phyloP scores from a whole-genome alignment of 1,140 invertebrate genomes.

The Drosophila obscura region DNA sequence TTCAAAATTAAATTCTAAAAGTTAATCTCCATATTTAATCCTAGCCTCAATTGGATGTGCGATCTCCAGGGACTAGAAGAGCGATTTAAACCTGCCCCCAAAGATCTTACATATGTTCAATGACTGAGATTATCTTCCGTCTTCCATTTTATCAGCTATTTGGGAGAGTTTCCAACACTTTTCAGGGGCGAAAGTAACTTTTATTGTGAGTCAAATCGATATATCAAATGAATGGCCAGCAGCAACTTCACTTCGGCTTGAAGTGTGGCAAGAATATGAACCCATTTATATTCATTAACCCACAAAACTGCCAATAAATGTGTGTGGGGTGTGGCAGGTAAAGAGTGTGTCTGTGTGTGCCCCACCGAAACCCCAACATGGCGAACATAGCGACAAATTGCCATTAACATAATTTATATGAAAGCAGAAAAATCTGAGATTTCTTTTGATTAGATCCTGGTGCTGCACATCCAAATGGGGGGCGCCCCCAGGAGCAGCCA shows the following conservation, averaged over 20 bases:
- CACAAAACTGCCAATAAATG: slow-evolving; percentile 36
- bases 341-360: slow-evolving; percentile 31
- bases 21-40: too few relatives aligned
- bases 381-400: slow-evolving; percentile 51
- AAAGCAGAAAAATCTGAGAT: slow-evolving; percentile 27
- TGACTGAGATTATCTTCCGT: too few relatives aligned
- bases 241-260: background rate
- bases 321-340: slow-evolving; percentile 12
- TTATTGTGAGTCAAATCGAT: too few relatives aligned
- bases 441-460: slow-evolving; percentile 47
- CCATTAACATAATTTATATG: slow-evolving; percentile 76
- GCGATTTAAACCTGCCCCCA: too few relatives aligned
- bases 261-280: slow-evolving; percentile 16
- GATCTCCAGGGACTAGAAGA: too few relatives aligned
- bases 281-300: slow-evolving; percentile 71
- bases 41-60: too few relatives aligned
- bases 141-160: too few relatives aligned
- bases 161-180: too few relatives aligned
- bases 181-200: too few relatives aligned
- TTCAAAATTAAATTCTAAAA: too few relatives aligned
- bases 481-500: background rate
- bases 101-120: too few relatives aligned
- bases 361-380: slow-evolving; percentile 14
- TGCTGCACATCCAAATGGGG: slow-evolving; percentile 13
- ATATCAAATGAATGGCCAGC: too few relatives aligned